Evolutionary conservation across 2,797 vertebrate genomes (phyloP).

Genomic region (Iguana delicatissima): DNA sequence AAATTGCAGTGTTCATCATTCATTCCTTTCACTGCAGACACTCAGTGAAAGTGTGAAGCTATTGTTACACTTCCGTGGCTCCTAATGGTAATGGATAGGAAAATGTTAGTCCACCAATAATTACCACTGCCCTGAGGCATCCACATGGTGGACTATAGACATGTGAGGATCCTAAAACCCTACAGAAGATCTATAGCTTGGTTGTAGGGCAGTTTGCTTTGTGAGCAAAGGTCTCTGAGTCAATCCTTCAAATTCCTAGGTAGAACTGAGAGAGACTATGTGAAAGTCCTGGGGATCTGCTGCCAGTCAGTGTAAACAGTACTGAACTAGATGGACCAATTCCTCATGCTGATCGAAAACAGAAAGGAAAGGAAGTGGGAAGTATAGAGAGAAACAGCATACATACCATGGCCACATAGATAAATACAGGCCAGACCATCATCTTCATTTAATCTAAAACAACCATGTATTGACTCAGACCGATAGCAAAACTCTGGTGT

Average conservation of each 20-base stretch:
- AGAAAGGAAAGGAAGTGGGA: neutral
- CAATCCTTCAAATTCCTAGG: neutral
- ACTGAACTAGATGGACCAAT: neutral
- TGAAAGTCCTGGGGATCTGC: too few species aligned
- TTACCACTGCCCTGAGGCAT: neutral
- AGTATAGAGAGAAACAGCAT: neutral
- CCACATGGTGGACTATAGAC: neutral
- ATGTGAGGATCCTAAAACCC: neutral
- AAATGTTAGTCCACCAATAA: neutral
- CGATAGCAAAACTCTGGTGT: too few species aligned
- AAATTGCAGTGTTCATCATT: slow-evolving; percentile 23
- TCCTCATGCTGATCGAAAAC: neutral
- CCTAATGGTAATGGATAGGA: neutral
- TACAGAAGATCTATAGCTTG: neutral
- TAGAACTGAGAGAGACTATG: neutral
- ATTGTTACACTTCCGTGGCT: neutral
- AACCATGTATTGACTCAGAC: neutral
- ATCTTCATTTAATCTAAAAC: neutral
- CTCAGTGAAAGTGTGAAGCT: rapidly evolving
- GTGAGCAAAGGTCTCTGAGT: neutral
- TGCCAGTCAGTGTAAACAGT: neutral
- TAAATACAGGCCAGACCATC: neutral
- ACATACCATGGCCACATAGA: neutral
- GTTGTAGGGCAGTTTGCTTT: neutral
- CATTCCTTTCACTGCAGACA: neutral